Evolutionary conservation across 1,140 invertebrate species (phyloP).

Genomic region (Cydia splendana): DNA sequence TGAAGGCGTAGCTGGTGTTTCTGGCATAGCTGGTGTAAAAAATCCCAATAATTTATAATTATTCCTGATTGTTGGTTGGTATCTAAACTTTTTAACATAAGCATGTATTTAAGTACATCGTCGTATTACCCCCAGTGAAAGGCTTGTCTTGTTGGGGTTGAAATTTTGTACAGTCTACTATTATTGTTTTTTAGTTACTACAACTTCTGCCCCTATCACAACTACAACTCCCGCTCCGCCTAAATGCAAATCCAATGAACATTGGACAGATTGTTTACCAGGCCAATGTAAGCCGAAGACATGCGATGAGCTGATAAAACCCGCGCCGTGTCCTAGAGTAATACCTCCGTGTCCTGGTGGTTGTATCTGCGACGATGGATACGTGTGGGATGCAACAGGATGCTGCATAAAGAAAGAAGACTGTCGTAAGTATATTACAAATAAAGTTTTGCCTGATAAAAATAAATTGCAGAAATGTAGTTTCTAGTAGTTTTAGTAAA

Average conservation of each 20-base stretch:
- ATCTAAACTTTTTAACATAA: no score
- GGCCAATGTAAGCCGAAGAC: conserved; percentile 4
- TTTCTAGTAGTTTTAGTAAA: no score
- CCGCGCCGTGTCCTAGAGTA: conserved; percentile 2
- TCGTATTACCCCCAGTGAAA: no score
- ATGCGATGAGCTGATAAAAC: conserved; percentile 4
- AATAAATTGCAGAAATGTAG: no score
- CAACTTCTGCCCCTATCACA: not conserved
- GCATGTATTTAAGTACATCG: no score
- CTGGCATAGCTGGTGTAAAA: no score
- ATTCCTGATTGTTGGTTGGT: no score
- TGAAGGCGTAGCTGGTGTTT: no score
- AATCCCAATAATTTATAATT: no score
- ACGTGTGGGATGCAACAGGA: not conserved
- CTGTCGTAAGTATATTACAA: not conserved
- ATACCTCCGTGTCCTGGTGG: not conserved
- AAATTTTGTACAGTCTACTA: not conserved
- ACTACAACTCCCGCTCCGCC: not conserved
- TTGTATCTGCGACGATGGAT: conserved; percentile 13
- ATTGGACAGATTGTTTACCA: not conserved
- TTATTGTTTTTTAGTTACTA: not conserved
- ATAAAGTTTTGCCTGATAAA: no score
- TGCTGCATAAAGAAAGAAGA: not conserved
- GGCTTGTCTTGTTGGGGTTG: no score
- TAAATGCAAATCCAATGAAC: conserved; percentile 14